These are phyloP conservation scores for Macropis europaea DNA, from an alignment of 2,888 invertebrate genomes.

Conservation along the genomic window DNA sequence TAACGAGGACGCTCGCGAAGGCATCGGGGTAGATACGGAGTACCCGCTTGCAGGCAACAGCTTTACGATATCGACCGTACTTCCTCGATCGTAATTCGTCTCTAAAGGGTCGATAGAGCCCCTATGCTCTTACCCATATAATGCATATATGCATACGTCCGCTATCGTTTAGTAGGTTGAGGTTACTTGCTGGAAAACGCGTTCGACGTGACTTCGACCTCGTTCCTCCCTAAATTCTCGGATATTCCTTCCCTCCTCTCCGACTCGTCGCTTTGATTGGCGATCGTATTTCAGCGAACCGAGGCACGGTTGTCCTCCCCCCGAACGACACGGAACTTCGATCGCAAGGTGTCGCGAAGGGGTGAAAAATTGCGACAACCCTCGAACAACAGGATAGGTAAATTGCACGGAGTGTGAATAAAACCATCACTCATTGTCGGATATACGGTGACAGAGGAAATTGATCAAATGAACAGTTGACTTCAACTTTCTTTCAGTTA, in stretches of 20 bases:
- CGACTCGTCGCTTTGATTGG: no score
- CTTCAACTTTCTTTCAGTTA: no score
- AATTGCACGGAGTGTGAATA: no score
- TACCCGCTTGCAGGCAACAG: constrained; percentile 28
- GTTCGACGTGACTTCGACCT: background rate
- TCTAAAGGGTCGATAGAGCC: constrained; percentile 55
- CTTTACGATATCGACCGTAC: constrained; percentile 42
- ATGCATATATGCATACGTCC: background rate
- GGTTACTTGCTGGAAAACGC: background rate
- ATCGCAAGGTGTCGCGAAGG: no score
- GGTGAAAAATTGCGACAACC: no score
- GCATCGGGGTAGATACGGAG: constrained; percentile 38
- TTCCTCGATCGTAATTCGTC: constrained; percentile 52
- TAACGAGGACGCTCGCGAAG: constrained; percentile 49
- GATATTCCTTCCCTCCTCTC: background rate
- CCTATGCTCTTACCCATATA: constrained; percentile 51
- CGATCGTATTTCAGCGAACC: no score
- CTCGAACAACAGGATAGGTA: no score
- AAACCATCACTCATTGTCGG: no score
- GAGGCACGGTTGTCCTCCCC: no score
- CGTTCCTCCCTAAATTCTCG: background rate
- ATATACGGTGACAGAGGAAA: no score
- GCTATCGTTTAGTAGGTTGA: constrained; percentile 25
- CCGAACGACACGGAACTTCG: no score
- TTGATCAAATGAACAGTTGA: no score